Conservation (phyloP, 1,140 invertebrate genomes). For the Cecropterus lyciades region DNA sequence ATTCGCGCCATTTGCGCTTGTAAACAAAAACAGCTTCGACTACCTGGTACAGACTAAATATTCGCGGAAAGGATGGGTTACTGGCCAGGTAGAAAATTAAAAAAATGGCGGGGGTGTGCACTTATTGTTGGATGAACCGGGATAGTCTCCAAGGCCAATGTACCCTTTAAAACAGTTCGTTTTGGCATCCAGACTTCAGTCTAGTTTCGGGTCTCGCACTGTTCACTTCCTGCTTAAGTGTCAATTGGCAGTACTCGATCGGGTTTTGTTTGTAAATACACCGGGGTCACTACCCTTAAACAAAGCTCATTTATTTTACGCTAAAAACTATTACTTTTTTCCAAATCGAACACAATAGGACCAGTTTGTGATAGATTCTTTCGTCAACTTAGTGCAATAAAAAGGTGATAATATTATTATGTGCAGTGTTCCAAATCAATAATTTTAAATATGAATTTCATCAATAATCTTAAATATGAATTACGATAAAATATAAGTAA, state of each 20-base stretch:
- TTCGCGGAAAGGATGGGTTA: conserved; percentile 48
- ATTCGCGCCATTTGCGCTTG: conserved; percentile 72
- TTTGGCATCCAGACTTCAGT: conserved; percentile 77
- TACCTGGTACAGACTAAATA: conserved; percentile 52
- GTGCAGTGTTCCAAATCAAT: neutral
- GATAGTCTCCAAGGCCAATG: conserved; percentile 72
- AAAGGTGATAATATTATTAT: neutral
- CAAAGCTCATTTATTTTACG: conserved; percentile 5
- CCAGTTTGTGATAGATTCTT: neutral
- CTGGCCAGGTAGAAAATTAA: conserved; percentile 58
- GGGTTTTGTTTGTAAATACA: conserved; percentile 73
- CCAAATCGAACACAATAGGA: neutral
- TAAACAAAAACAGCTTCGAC: conserved; percentile 68
- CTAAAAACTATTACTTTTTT: neutral
- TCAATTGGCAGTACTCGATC: conserved; percentile 39
- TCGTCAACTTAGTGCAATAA: neutral
- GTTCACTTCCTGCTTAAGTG: conserved; percentile 56
- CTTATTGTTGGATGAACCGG: conserved; percentile 64
- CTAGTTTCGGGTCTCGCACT: conserved; percentile 63
- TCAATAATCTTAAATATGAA: no score
- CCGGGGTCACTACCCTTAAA: conserved; percentile 61
- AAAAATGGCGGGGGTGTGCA: conserved; percentile 50
- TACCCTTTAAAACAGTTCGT: conserved; percentile 74
- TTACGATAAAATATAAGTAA: no score
- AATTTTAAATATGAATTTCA: no score